Conservation (phyloP, 1,140 invertebrate genomes). For the Dreissena rostriformis region DNA sequence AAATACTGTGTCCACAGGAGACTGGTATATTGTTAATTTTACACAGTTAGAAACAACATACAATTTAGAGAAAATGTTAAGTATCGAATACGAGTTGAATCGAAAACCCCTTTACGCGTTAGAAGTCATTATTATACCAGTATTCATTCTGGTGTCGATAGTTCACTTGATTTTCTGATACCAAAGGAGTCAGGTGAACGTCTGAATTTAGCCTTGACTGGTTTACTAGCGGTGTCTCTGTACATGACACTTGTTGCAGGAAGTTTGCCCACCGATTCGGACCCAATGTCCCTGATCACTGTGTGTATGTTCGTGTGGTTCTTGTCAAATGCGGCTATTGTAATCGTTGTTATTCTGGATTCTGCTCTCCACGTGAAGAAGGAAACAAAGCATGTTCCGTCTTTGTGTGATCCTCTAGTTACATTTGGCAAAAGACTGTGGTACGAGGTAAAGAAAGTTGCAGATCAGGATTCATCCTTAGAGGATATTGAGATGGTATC, state of each 20-base stretch:
- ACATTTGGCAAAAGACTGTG: too few relatives aligned
- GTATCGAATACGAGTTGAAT: not conserved
- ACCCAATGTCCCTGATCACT: conserved; percentile 31
- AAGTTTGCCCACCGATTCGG: conserved; percentile 17
- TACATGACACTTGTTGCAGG: conserved; percentile 36
- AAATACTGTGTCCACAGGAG: too few relatives aligned
- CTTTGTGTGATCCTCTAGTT: too few relatives aligned
- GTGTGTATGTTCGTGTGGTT: conserved; percentile 23
- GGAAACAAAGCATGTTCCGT: not conserved
- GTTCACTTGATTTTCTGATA: conserved; percentile 26
- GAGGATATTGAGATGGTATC: too few relatives aligned
- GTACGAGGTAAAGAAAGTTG: too few relatives aligned
- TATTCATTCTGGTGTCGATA: conserved; percentile 15
- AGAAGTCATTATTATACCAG: conserved; percentile 12
- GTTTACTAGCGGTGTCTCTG: conserved; percentile 15
- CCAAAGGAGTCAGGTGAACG: conserved; percentile 26
- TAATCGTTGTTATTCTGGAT: conserved; percentile 19
- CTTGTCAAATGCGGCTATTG: conserved; percentile 17
- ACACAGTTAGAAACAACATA: too few relatives aligned
- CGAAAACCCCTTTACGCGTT: conserved; percentile 26
- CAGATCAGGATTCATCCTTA: too few relatives aligned
- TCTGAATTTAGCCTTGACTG: conserved; percentile 16
- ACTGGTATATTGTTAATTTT: too few relatives aligned
- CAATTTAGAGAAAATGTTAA: not conserved
- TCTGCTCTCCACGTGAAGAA: conserved; percentile 8